These are phyloP conservation scores for Drosophila paramelanica DNA, from an alignment of 2,888 invertebrate genomes.

Conservation along the genomic window DNA sequence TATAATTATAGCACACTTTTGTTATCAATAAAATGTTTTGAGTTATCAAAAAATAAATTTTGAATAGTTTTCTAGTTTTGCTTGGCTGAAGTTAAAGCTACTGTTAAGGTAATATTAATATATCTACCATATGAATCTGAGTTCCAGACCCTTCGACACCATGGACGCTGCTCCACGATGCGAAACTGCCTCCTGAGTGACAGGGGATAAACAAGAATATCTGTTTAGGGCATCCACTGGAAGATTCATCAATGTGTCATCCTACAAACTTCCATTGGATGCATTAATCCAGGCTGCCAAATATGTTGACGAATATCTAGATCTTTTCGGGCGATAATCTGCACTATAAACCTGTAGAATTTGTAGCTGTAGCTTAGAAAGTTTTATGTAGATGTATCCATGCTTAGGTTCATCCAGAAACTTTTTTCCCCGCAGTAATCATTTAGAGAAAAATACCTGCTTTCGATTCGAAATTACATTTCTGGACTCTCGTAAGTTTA, in stretches of 20 bases:
- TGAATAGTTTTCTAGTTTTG: slow-evolving; percentile 1
- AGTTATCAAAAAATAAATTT: slow-evolving; percentile 28
- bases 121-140: slow-evolving; percentile 80
- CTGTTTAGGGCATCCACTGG: slow-evolving; percentile 86
- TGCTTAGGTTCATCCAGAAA: slow-evolving; percentile 83
- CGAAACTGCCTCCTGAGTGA: too few relatives aligned
- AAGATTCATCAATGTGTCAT: slow-evolving; percentile 78
- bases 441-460: too few relatives aligned
- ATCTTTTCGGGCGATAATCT: slow-evolving; percentile 80
- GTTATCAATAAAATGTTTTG: slow-evolving; percentile 58
- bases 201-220: slow-evolving; percentile 85
- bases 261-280: slow-evolving; percentile 85
- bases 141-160: too few relatives aligned
- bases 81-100: slow-evolving; percentile 1
- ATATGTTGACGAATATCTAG: slow-evolving; percentile 81
- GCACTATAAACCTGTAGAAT: slow-evolving; percentile 70
- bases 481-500: too few relatives aligned
- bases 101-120: slow-evolving; percentile 47
- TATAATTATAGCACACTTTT: slow-evolving; percentile 47
- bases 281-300: slow-evolving; percentile 82
- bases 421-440: slow-evolving; percentile 8
- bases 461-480: too few relatives aligned
- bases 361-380: slow-evolving; percentile 60
- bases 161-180: too few relatives aligned
- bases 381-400: slow-evolving; percentile 85